Conservation (phyloP, 2,888 invertebrate genomes). For the Sesia bembeciformis region DNA sequence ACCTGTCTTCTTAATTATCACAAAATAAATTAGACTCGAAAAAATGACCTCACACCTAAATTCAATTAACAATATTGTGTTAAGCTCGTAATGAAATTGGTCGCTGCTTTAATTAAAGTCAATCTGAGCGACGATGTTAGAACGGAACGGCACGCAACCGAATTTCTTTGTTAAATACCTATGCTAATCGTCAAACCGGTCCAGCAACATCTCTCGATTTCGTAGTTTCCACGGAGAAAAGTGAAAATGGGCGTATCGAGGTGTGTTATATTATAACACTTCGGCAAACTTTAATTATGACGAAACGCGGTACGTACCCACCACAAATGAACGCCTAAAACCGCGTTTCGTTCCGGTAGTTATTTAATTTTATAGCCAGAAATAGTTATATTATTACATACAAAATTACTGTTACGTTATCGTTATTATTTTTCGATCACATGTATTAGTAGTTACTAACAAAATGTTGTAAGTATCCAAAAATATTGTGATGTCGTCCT, state of each 20-base stretch:
- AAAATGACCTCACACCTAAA: too few relatives aligned
- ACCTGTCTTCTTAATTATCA: too few relatives aligned
- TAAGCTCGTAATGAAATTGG: constrained; percentile 29
- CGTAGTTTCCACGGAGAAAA: constrained; percentile 43
- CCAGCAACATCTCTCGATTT: constrained; percentile 15
- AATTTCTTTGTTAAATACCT: constrained; percentile 20
- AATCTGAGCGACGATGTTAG: neutral
- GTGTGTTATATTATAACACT: constrained; percentile 15
- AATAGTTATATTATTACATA: too few relatives aligned
- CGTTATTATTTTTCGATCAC: too few relatives aligned
- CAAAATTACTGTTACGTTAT: too few relatives aligned
- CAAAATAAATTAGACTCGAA: too few relatives aligned
- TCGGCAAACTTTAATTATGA: constrained; percentile 9
- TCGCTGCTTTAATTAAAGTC: neutral
- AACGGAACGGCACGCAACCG: constrained; percentile 9
- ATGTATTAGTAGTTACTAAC: too few relatives aligned
- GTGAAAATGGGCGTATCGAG: constrained; percentile 41
- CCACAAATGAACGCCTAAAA: neutral
- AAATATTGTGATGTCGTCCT: too few relatives aligned
- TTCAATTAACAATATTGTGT: constrained; percentile 8
- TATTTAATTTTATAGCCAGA: neutral
- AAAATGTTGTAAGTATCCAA: too few relatives aligned
- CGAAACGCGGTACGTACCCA: constrained; percentile 1
- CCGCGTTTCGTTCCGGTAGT: neutral
- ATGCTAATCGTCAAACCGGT: constrained; percentile 34